Percentiles rank a stretch among this genome's conserved stretches.
phyloP scores from a whole-genome alignment of 92 coral and sea anemone species.

The Paragorgia papillata region DNA sequence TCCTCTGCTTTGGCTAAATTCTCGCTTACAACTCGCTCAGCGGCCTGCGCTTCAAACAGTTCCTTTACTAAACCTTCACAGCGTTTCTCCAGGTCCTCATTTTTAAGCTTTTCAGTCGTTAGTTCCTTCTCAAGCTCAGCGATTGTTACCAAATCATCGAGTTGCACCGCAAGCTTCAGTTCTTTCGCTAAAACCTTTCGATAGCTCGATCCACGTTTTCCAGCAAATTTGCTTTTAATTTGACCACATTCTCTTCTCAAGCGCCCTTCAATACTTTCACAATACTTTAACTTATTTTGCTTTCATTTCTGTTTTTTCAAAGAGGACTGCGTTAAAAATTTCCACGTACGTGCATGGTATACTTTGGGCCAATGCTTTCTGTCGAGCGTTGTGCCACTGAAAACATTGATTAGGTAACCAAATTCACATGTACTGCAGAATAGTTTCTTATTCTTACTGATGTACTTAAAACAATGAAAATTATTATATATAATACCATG shows the following conservation, averaged over 20 bases:
- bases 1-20: too few relatives aligned
- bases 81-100: conserved; percentile 21
- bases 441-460: too few relatives aligned
- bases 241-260: not conserved
- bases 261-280: conserved; percentile 30
- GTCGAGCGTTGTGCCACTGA: too few relatives aligned
- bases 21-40: too few relatives aligned
- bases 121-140: not conserved
- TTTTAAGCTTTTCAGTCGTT: not conserved
- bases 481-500: too few relatives aligned
- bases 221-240: not conserved
- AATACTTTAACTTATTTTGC: conserved; percentile 24
- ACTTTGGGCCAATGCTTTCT: too few relatives aligned
- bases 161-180: not conserved
- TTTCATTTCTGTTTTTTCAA: not conserved
- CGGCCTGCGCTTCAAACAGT: too few relatives aligned
- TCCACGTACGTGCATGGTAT: too few relatives aligned
- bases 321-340: conserved; percentile 25
- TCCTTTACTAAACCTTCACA: not conserved
- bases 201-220: conserved; percentile 22
- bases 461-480: too few relatives aligned
- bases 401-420: too few relatives aligned
- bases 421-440: too few relatives aligned
- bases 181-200: not conserved
- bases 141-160: conserved; percentile 3